Evolutionary conservation across 2,888 invertebrate genomes (phyloP).

Genomic region (Microctonus hyperodae): DNA sequence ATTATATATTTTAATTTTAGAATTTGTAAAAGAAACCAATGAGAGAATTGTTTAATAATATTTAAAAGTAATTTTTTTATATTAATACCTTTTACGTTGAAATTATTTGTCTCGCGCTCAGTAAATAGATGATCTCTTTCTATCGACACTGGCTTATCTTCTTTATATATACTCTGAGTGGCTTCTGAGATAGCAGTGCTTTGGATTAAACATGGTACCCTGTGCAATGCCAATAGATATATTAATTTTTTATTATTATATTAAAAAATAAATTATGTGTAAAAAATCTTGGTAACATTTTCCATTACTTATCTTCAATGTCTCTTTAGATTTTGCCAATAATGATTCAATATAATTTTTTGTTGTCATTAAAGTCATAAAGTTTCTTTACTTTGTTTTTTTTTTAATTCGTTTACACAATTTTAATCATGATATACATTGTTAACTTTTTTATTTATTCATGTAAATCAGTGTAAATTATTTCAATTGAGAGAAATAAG

Average conservation of each 20-base stretch:
- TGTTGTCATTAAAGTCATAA: not conserved
- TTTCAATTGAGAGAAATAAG: constrained; percentile 1
- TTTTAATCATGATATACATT: not conserved
- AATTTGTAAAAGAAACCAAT: not conserved
- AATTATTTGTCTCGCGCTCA: not conserved
- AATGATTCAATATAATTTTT: not conserved
- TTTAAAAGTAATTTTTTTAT: not conserved
- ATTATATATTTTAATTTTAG: constrained; percentile 6
- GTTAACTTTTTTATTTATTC: not conserved
- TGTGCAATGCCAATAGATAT: not conserved
- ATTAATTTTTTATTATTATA: constrained; percentile 5
- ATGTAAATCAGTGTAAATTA: not conserved
- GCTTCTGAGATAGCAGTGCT: constrained; percentile 27
- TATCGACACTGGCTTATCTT: constrained; percentile 34
- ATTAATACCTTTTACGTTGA: not conserved
- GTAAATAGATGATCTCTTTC: constrained; percentile 13
- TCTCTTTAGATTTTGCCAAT: not conserved
- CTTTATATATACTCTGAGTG: constrained; percentile 29
- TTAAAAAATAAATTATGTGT: not conserved
- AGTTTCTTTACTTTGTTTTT: not conserved
- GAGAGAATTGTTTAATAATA: not conserved
- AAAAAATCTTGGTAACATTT: constrained; percentile 17
- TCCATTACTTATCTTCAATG: not conserved
- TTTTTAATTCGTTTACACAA: not conserved
- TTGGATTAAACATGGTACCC: constrained; percentile 16